A percentile compares a stretch with the other conserved stretches of the same genome.
phyloP scores from a whole-genome alignment of 1,140 invertebrate genomes.

The Cydia fagiglandana region DNA sequence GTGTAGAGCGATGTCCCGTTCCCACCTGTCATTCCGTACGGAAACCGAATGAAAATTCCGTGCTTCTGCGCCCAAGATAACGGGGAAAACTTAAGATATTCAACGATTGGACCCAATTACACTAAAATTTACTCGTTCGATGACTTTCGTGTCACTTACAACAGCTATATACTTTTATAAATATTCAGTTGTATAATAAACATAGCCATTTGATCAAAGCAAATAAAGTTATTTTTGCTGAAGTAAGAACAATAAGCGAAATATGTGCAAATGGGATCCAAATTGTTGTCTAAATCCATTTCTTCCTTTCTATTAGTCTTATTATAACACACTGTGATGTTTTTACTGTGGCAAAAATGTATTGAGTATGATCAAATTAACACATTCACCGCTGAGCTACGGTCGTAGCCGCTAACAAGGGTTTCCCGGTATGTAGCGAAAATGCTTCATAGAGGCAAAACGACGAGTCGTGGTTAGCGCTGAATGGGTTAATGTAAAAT shows the following conservation, averaged over 20 bases:
- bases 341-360: conserved; percentile 7
- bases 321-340: not conserved
- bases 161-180: not conserved
- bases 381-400: too few species aligned
- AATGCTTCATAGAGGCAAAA: too few species aligned
- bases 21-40: too few species aligned
- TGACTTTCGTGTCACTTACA: not conserved
- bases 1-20: too few species aligned
- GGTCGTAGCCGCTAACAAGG: too few species aligned
- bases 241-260: not conserved
- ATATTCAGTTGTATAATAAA: not conserved
- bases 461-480: too few species aligned
- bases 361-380: not conserved
- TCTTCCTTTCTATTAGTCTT: not conserved
- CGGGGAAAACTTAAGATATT: conserved; percentile 21
- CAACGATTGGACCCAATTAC: conserved; percentile 20
- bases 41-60: too few species aligned
- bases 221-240: not conserved
- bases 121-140: conserved; percentile 3
- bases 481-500: not conserved
- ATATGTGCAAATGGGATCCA: conserved; percentile 21
- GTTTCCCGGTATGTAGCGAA: too few species aligned
- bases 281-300: conserved; percentile 1
- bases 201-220: not conserved
- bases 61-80: too few species aligned